Evolutionary conservation across 2,888 invertebrate genomes (phyloP).

Genomic region (Ochropleura plecta): DNA sequence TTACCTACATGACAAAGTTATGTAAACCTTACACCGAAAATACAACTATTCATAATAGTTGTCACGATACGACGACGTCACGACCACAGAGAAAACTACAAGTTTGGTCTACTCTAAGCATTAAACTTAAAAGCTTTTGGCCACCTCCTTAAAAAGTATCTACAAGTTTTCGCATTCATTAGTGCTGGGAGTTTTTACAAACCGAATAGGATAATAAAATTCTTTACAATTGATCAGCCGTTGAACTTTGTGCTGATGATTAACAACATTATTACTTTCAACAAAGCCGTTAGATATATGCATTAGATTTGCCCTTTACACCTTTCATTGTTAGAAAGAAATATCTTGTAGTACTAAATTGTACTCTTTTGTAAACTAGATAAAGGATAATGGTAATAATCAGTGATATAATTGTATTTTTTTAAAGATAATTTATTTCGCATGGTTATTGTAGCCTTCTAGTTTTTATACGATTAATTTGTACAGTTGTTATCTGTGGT

Average conservation of each 20-base stretch:
- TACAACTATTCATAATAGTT: neutral
- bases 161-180: neutral
- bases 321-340: neutral
- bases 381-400: too few species aligned
- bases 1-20: too few species aligned
- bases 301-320: slow-evolving; percentile 2
- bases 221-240: slow-evolving; percentile 65
- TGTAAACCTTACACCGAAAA: too few species aligned
- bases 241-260: slow-evolving; percentile 65
- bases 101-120: neutral
- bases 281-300: slow-evolving; percentile 36
- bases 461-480: too few species aligned
- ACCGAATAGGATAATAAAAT: neutral
- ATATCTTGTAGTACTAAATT: neutral
- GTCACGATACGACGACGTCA: neutral
- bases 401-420: too few species aligned
- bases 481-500: too few species aligned
- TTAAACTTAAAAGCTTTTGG: neutral
- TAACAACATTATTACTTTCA: slow-evolving; percentile 48
- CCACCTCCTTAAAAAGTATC: neutral
- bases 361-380: too few species aligned
- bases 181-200: neutral
- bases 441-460: too few species aligned
- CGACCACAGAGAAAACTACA: neutral
- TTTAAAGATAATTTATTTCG: too few species aligned